phyloP scores from a whole-genome alignment of 2,113 vertebrate genomes.

The Passer domesticus region DNA sequence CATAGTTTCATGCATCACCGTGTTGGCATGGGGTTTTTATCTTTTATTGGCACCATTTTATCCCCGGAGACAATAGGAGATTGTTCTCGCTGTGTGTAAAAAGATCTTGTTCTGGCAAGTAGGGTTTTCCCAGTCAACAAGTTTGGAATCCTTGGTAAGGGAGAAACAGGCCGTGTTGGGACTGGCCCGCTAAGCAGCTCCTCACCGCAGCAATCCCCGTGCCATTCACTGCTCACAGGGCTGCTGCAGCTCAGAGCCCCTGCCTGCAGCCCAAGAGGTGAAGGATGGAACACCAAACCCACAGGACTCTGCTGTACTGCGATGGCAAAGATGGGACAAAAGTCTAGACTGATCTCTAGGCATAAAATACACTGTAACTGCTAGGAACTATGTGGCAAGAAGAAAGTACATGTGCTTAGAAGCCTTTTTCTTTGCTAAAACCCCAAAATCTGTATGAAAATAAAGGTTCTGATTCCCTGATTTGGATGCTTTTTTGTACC shows the following conservation, averaged over 20 bases:
- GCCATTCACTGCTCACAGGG: not conserved
- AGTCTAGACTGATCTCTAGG: not conserved
- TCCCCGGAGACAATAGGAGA: conserved; percentile 73
- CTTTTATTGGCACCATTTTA: conserved; percentile 69
- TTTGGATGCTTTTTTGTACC: not conserved
- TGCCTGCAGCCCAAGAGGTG: not conserved
- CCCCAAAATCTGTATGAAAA: not conserved
- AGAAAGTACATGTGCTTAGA: not conserved
- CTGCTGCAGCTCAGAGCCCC: conserved; percentile 3
- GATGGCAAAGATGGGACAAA: not conserved
- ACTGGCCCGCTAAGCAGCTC: conserved; percentile 62
- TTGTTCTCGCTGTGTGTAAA: conserved; percentile 60
- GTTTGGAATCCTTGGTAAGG: conserved; percentile 64
- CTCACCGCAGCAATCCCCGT: not conserved
- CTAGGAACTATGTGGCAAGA: not conserved
- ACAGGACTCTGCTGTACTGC: not conserved
- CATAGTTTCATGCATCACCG: conserved; percentile 5
- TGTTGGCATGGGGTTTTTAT: conserved; percentile 48
- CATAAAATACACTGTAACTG: accelerated
- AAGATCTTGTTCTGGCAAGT: conserved; percentile 77
- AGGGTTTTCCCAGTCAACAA: conserved; percentile 62
- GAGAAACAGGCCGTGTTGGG: conserved; percentile 39
- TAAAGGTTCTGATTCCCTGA: not conserved
- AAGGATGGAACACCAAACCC: not conserved
- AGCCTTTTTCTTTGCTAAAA: not conserved